A percentile compares a stretch with the other conserved stretches of the same genome.
These are phyloP conservation scores for Monochamus saltuarius DNA, from an alignment of 1,140 invertebrate genomes.

Conservation along the genomic window DNA sequence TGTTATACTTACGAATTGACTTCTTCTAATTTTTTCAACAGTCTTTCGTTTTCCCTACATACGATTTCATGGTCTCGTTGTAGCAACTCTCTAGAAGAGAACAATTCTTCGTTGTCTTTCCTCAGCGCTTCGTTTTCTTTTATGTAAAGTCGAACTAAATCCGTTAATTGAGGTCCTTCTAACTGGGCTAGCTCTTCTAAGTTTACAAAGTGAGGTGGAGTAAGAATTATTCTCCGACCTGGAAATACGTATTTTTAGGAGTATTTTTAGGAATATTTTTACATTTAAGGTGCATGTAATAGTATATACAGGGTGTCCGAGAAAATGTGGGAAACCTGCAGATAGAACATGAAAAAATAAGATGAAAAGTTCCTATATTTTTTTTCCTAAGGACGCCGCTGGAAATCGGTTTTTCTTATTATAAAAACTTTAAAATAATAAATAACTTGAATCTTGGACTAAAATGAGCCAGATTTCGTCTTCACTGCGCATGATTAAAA, in stretches of 20 bases:
- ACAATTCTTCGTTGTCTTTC: conserved; percentile 84
- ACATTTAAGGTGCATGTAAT: too few species aligned
- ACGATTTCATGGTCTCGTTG: conserved; percentile 87
- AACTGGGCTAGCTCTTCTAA: conserved; percentile 71
- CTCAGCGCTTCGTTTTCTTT: conserved; percentile 84
- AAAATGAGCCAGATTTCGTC: too few species aligned
- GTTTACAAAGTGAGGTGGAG: conserved; percentile 62
- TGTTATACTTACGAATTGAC: conserved; percentile 74
- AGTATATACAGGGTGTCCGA: not conserved
- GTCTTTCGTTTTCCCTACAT: conserved; percentile 84
- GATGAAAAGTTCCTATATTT: too few species aligned
- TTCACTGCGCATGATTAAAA: too few species aligned
- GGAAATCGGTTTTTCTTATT: too few species aligned
- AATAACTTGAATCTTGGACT: too few species aligned
- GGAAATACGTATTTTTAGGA: conserved; percentile 9
- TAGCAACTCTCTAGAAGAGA: conserved; percentile 74
- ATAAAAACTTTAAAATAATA: too few species aligned
- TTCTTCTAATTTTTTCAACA: conserved; percentile 84
- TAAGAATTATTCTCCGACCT: conserved; percentile 45
- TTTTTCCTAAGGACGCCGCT: too few species aligned
- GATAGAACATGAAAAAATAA: too few species aligned
- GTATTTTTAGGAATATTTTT: too few species aligned
- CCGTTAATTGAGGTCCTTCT: conserved; percentile 68
- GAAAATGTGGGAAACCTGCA: too few species aligned
- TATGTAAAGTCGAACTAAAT: conserved; percentile 76